Evolutionary conservation across 2,113 vertebrate species (phyloP), one percentile per base, ranked within the genome.

Genomic region (Onychorhynchus coronatus): DNA sequence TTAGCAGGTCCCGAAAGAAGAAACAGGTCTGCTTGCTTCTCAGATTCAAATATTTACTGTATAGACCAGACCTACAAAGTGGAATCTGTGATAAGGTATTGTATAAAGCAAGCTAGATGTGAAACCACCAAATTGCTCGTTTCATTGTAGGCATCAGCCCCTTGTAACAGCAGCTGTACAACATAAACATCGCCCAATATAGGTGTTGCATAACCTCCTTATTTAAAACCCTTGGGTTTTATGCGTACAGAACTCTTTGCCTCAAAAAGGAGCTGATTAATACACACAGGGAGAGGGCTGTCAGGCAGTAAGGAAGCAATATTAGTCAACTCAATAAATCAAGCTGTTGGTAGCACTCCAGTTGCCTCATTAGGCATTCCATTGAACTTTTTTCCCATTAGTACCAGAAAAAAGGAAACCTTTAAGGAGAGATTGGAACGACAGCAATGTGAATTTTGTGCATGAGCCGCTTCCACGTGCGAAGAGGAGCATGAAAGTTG

Each of bases 171-270:
- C 8, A 5, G 13, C 41, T 56, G 13, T 53, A 30, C 28, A 53
- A 67, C 0, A 2, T 31, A 30, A 11, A 35, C 16, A 22, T 56
- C 15, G 7, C 56, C 27, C 19, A 19, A 2, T 17, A 12, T 3
- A 56, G 52, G 27, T 76, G 14, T 35, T 79, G 20, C 56, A 30
- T 61, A 53, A 58, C 17, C 16, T 41, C 9, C 46, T 68, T 73
- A 23, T 65, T 77, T 88, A 53, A 88, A 88, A 8, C 8, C 11
- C 9, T 68, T 28, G 2, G 44, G 25, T 85, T 75, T 76, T 68
- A 39, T 41, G 49, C 31, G 8, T 37, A 20, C 11, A 17, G 44
- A 85, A 47, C 19, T 25, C 58, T 75, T 84, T 61, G 17, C 50
- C 41, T 89, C 35, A 23, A 75, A 61, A 68, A 35, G 14, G 22